phyloP scores from a whole-genome alignment of 2,888 invertebrate species.

The Drosophila borborema region DNA sequence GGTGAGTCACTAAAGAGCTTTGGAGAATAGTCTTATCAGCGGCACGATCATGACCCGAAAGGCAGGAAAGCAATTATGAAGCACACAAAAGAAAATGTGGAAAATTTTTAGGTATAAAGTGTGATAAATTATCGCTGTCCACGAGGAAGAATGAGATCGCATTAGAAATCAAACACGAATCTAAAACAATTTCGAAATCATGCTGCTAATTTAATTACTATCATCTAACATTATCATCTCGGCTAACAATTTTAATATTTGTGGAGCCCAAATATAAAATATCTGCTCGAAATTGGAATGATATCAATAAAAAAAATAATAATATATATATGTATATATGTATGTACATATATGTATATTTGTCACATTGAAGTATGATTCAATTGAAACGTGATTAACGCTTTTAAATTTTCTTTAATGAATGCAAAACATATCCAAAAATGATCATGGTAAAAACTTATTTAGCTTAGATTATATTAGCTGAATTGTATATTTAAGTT shows the following conservation, averaged over 20 bases:
- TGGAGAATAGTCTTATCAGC: constrained; percentile 31
- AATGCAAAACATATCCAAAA: background rate
- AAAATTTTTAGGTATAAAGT: constrained; percentile 20
- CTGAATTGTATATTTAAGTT: constrained; percentile 20
- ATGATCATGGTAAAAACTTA: constrained; percentile 5
- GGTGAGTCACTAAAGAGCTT: constrained; percentile 31
- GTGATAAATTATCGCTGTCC: constrained; percentile 19
- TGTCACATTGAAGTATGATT: too few species aligned
- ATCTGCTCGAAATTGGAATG: too few species aligned
- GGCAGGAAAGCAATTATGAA: constrained; percentile 20
- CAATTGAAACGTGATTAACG: background rate
- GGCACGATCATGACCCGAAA: constrained; percentile 37
- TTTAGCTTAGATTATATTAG: constrained; percentile 24
- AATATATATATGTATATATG: too few species aligned
- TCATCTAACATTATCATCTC: too few species aligned
- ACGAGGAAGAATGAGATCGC: background rate
- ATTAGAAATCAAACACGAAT: background rate
- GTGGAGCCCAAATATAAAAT: too few species aligned
- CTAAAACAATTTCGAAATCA: constrained; percentile 8
- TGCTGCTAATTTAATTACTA: background rate
- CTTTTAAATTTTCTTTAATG: background rate
- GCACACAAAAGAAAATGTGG: constrained; percentile 25
- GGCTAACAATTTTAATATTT: too few species aligned
- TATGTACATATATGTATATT: too few species aligned
- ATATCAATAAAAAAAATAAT: too few species aligned